phyloP scores from a whole-genome alignment of 2,888 invertebrate species.

The Hylaea fasciaria region DNA sequence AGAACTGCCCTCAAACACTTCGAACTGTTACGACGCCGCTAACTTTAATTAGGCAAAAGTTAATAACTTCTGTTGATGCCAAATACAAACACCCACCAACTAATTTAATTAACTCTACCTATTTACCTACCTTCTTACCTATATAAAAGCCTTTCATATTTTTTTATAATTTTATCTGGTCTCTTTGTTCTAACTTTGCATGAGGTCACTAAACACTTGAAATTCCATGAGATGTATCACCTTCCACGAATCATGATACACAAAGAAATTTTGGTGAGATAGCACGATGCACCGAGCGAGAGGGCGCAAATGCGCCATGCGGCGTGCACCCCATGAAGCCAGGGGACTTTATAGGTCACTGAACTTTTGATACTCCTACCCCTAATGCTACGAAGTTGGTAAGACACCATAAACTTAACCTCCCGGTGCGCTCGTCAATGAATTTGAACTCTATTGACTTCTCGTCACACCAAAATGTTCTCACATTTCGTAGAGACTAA shows the following conservation, averaged over 20 bases:
- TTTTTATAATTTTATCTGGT: slow-evolving; percentile 13
- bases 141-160: not conserved
- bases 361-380: slow-evolving; percentile 70
- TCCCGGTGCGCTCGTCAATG: slow-evolving; percentile 39
- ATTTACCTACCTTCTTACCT: not conserved
- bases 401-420: slow-evolving; percentile 45
- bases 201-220: slow-evolving; percentile 27
- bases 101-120: not conserved
- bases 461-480: not conserved
- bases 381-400: slow-evolving; percentile 53
- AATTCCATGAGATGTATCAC: slow-evolving; percentile 27
- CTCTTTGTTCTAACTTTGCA: slow-evolving; percentile 23
- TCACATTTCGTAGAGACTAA: not conserved
- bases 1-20: not conserved
- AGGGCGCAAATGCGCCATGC: slow-evolving; percentile 59
- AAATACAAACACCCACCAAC: too few species aligned
- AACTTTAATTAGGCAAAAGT: not conserved
- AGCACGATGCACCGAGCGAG: slow-evolving; percentile 62
- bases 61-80: too few species aligned
- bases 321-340: slow-evolving; percentile 75
- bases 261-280: slow-evolving; percentile 62
- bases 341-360: slow-evolving; percentile 77
- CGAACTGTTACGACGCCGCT: not conserved
- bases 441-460: slow-evolving; percentile 16
- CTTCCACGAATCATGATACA: slow-evolving; percentile 43